Evolutionary conservation across 1,140 invertebrate genomes (phyloP).

Genomic region (Dreissena polymorpha): DNA sequence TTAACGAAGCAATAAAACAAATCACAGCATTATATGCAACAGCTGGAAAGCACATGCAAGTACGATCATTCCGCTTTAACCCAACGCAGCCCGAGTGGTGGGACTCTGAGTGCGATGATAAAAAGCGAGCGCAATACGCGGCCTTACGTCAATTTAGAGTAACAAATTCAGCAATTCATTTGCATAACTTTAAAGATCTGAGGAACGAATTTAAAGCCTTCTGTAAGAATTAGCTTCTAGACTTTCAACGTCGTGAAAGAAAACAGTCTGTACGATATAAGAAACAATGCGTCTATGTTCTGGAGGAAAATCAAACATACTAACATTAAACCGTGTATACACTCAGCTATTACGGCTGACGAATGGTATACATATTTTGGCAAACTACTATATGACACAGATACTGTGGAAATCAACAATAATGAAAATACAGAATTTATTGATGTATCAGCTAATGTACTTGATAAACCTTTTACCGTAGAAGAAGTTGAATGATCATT

Average conservation of each 20-base stretch:
- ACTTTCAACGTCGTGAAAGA: background rate
- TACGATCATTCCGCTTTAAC: background rate
- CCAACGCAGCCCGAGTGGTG: constrained; percentile 21
- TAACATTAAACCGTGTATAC: background rate
- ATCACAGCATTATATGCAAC: background rate
- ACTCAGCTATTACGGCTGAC: background rate
- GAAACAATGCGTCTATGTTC: constrained; percentile 12
- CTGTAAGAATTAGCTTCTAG: background rate
- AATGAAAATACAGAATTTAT: background rate
- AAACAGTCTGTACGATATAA: background rate
- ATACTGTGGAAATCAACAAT: background rate
- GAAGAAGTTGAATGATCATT: constrained; percentile 19
- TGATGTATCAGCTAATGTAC: background rate
- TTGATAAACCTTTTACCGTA: constrained; percentile 21
- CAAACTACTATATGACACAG: background rate
- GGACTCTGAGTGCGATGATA: constrained; percentile 14
- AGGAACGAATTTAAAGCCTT: constrained; percentile 6
- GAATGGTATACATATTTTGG: constrained; percentile 10
- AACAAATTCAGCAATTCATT: background rate
- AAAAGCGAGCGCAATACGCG: background rate
- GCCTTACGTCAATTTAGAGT: background rate
- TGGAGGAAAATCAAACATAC: background rate
- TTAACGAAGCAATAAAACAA: constrained; percentile 2
- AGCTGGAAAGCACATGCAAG: background rate
- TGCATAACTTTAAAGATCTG: background rate